A percentile compares a stretch with the other conserved stretches of the same genome.
phyloP scores from a whole-genome alignment of 2,113 vertebrate genomes.

The Dipodomys stephensi region DNA sequence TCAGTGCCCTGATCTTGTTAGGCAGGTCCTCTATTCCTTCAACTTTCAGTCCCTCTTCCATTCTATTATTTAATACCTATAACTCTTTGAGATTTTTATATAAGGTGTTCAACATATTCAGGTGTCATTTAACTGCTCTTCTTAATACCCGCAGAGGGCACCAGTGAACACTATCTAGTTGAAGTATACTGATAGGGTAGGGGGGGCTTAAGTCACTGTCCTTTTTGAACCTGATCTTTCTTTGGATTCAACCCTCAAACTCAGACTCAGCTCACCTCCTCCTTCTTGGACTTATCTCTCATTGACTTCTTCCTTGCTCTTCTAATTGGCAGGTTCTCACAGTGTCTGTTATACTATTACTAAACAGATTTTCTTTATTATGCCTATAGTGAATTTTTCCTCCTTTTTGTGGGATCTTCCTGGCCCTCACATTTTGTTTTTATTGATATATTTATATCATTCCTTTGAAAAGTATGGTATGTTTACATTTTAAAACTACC shows the following conservation, averaged over 20 bases:
- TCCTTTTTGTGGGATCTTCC: neutral
- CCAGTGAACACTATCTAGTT: fast-evolving
- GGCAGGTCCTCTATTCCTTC: no score
- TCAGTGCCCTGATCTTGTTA: no score
- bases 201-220: neutral
- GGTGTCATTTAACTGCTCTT: no score
- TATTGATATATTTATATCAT: neutral
- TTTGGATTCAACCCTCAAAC: neutral
- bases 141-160: neutral
- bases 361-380: neutral
- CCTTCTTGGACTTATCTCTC: neutral
- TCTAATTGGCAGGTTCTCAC: neutral
- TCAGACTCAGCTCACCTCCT: neutral
- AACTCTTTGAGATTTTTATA: neutral
- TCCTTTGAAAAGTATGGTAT: neutral
- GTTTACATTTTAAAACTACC: neutral
- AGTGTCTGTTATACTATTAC: neutral
- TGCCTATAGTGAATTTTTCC: fast-evolving
- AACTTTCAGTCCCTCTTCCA: neutral
- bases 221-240: neutral
- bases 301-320: neutral
- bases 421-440: neutral
- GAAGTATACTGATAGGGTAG: neutral
- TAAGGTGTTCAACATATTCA: no score
- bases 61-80: neutral